Conservation (phyloP, 2,113 vertebrate genomes). For the Ursus arctos region DNA sequence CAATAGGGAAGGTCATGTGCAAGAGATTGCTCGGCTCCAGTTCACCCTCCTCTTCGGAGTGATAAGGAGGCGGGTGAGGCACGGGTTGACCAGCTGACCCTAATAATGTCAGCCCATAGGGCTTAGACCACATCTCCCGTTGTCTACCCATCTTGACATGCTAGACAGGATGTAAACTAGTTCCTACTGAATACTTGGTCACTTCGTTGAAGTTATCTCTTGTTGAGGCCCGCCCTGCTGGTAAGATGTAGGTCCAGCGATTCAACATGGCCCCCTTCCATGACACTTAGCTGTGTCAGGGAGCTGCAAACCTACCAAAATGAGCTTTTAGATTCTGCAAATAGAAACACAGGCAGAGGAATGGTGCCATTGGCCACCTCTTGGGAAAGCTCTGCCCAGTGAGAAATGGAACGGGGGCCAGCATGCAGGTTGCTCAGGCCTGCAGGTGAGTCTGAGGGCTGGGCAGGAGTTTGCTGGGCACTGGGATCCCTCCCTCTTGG, state of each 20-base stretch:
- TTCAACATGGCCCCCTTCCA: background rate
- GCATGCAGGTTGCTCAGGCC: background rate
- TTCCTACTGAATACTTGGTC: background rate
- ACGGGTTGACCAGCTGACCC: background rate
- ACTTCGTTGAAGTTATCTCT: background rate
- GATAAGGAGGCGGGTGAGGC: background rate
- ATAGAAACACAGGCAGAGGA: background rate
- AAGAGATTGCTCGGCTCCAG: accelerated
- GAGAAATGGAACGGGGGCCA: background rate
- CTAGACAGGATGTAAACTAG: background rate
- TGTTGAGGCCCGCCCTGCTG: background rate
- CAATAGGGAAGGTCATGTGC: background rate
- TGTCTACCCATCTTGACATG: background rate
- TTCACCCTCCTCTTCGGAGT: too few relatives aligned
- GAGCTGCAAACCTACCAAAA: background rate
- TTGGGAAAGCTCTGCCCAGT: background rate
- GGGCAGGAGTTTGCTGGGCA: background rate
- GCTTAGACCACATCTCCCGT: accelerated
- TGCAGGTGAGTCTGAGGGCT: background rate
- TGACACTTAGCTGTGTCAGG: background rate
- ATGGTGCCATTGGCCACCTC: background rate
- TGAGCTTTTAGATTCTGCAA: background rate
- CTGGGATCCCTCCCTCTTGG: background rate
- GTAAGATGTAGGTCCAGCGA: background rate
- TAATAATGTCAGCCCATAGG: accelerated